A percentile compares a stretch with the other conserved stretches of the same genome.
Conservation (phyloP, 2,113 vertebrate species). For the Phaetusa simplex region DNA sequence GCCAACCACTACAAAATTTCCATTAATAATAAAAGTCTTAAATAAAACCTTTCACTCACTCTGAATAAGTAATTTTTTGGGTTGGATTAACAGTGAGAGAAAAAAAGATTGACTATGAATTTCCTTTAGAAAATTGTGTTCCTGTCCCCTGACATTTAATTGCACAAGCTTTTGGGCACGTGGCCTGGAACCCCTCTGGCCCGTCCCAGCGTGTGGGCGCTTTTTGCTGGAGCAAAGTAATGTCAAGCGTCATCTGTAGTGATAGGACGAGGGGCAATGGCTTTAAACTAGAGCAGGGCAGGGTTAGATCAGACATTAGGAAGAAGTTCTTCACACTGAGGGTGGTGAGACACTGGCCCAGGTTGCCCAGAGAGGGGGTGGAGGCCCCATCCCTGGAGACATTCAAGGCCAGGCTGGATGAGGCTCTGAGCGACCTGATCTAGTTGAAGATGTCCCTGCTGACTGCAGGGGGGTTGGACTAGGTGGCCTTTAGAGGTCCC, state of each 20-base stretch:
- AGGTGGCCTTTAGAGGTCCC: too few species aligned
- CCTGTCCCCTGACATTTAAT: neutral
- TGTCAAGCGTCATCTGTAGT: neutral
- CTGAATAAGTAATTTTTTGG: neutral
- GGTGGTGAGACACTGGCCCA: too few species aligned
- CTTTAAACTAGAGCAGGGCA: too few species aligned
- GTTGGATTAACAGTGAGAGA: neutral
- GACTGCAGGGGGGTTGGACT: too few species aligned
- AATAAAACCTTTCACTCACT: neutral
- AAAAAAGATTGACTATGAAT: neutral
- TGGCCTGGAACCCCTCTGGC: neutral
- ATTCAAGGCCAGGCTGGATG: too few species aligned
- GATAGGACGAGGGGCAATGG: too few species aligned
- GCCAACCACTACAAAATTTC: neutral
- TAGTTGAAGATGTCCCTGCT: too few species aligned
- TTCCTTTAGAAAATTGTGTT: neutral
- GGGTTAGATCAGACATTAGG: too few species aligned
- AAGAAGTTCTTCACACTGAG: too few species aligned
- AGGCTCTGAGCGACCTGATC: too few species aligned
- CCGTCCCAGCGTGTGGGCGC: accelerated
- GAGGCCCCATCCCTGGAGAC: too few species aligned
- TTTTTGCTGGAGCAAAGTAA: neutral
- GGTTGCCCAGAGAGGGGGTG: too few species aligned
- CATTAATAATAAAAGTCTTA: neutral
- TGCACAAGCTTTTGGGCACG: neutral